phyloP scores from a whole-genome alignment of 2,888 invertebrate genomes.

The Pocota personata region DNA sequence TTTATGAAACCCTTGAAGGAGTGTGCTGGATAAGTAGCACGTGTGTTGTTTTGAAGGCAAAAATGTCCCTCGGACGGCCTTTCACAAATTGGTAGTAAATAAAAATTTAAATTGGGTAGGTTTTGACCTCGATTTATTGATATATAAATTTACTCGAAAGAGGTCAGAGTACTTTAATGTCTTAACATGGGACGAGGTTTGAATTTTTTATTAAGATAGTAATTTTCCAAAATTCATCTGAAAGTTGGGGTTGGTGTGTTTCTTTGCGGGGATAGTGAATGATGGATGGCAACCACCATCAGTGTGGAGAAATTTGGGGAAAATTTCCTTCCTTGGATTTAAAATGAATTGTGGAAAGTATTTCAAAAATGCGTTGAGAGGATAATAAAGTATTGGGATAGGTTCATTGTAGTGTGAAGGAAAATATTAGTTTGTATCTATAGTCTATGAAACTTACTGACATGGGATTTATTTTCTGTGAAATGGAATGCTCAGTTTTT shows the following conservation, averaged over 20 bases:
- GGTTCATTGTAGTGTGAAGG: background rate
- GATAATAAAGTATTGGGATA: slow-evolving; percentile 7
- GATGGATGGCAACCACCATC: background rate
- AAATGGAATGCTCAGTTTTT: too few species aligned
- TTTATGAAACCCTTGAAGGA: background rate
- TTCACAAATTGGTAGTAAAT: slow-evolving; percentile 3
- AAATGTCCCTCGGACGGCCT: background rate
- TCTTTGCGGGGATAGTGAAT: background rate
- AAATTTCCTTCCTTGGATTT: background rate
- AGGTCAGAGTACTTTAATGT: background rate
- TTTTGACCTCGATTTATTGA: slow-evolving; percentile 22
- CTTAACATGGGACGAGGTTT: slow-evolving; percentile 1
- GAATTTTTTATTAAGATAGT: background rate
- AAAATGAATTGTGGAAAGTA: slow-evolving; percentile 1
- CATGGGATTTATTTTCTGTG: too few species aligned
- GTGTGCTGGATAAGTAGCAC: background rate
- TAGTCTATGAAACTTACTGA: too few species aligned
- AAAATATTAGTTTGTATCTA: too few species aligned
- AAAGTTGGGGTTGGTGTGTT: background rate
- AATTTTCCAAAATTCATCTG: slow-evolving; percentile 2
- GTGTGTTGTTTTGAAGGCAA: background rate
- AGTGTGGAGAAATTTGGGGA: background rate
- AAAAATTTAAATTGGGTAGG: background rate
- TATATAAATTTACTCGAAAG: background rate
- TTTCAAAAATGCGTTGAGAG: background rate